These are phyloP conservation scores for Triplophysa tibetana DNA, from an alignment of 2,113 vertebrate genomes.

Conservation along the genomic window DNA sequence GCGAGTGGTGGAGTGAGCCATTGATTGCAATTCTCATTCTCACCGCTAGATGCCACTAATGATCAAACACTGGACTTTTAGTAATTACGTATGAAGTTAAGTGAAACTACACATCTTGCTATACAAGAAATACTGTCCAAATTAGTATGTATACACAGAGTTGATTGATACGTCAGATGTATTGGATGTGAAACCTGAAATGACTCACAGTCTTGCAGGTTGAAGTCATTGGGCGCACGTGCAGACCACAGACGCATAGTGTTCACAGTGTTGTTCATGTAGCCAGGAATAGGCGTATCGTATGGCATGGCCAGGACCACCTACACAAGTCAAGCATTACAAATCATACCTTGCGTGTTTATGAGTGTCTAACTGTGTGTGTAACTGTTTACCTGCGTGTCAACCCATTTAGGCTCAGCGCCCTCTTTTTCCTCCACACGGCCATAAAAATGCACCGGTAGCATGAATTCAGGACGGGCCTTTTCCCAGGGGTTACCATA, in stretches of 20 bases:
- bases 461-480: slow-evolving; percentile 92
- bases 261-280: slow-evolving; percentile 98
- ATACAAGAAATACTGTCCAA: too few species aligned
- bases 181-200: background rate
- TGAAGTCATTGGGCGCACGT: slow-evolving; percentile 94
- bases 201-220: slow-evolving; percentile 89
- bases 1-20: too few species aligned
- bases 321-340: slow-evolving; percentile 60
- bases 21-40: too few species aligned
- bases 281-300: slow-evolving; percentile 93
- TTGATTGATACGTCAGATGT: background rate
- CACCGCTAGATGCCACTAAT: too few species aligned
- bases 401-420: slow-evolving; percentile 81
- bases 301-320: slow-evolving; percentile 96
- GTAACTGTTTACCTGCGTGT: slow-evolving; percentile 83
- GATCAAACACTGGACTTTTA: background rate
- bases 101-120: too few species aligned
- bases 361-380: background rate
- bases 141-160: too few species aligned
- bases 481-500: slow-evolving; percentile 98
- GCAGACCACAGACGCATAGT: slow-evolving; percentile 98
- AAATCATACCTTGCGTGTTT: background rate
- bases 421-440: slow-evolving; percentile 75
- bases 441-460: slow-evolving; percentile 94
- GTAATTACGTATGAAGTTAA: too few species aligned